Conservation (phyloP, 2,797 vertebrate genomes). For the Spinus pinus region DNA sequence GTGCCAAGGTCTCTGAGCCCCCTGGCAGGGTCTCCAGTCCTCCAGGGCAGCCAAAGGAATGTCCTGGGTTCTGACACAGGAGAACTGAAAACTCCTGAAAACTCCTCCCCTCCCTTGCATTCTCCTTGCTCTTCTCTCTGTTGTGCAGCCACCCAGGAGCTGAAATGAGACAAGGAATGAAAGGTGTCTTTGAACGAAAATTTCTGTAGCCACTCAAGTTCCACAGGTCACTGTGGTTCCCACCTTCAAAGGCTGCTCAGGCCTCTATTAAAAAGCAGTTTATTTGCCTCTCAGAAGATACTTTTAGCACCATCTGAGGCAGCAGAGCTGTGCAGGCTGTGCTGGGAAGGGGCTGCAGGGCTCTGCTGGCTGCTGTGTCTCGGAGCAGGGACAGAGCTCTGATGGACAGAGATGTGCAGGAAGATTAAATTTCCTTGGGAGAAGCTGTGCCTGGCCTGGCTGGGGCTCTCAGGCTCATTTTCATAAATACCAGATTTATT, state of each 20-base stretch:
- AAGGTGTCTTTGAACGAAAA: neutral
- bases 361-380: neutral
- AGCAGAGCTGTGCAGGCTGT: neutral
- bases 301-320: accelerated
- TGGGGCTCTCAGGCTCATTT: neutral
- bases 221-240: neutral
- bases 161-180: neutral
- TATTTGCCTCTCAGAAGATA: neutral
- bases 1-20: too few relatives aligned
- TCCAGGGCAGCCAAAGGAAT: too few relatives aligned
- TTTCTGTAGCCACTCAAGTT: neutral
- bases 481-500: neutral
- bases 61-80: neutral
- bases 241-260: neutral
- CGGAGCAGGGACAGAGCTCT: neutral
- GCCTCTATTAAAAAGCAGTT: neutral
- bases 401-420: neutral
- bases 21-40: too few relatives aligned
- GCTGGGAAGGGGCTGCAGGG: neutral
- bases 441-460: neutral
- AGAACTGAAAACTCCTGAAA: neutral
- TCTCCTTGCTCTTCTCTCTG: neutral
- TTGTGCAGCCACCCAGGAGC: neutral
- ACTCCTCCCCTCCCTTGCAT: neutral
- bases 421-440: neutral